Percentiles rank a stretch among this genome's conserved stretches.
Conservation (phyloP, 2,888 invertebrate species). For the Ichneumoninae sp. region DNA sequence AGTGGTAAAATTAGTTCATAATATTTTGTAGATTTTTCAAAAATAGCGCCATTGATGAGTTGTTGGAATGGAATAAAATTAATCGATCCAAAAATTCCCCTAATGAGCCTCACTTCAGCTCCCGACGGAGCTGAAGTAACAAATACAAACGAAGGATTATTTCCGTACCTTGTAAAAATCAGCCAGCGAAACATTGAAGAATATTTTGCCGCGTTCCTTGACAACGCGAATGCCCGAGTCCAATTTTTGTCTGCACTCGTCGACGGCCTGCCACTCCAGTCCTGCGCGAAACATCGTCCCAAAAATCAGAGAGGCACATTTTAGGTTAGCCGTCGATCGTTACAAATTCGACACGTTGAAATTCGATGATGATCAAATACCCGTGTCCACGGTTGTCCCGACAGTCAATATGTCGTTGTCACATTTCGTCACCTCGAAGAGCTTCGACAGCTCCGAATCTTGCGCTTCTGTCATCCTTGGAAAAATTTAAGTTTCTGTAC, state of each 20-base stretch:
- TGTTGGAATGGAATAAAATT: neutral
- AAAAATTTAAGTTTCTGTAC: neutral
- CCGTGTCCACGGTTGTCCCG: conserved; percentile 76
- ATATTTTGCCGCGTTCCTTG: conserved; percentile 77
- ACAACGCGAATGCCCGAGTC: conserved; percentile 68
- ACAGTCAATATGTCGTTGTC: conserved; percentile 71
- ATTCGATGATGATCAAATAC: conserved; percentile 67
- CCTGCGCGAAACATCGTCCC: conserved; percentile 67
- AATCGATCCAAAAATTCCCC: neutral
- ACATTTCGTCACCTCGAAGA: conserved; percentile 69
- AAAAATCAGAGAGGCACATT: neutral
- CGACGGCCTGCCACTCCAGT: conserved; percentile 78
- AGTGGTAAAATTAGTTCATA: neutral
- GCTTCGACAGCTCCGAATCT: conserved; percentile 64
- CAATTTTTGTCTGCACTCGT: conserved; percentile 76
- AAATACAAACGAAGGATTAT: neutral
- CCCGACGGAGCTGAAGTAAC: neutral
- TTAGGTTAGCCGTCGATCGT: neutral
- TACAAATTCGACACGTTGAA: neutral
- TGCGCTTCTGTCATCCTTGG: conserved; percentile 42
- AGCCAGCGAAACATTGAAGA: conserved; percentile 71
- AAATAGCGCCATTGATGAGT: neutral
- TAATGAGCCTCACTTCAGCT: neutral
- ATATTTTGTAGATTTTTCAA: too few species aligned
- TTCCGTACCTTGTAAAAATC: conserved; percentile 74